Evolutionary conservation across 30 jellyfish, hydroid and myxozoan species (phyloP).

Genomic region (Hydractinia echinata): DNA sequence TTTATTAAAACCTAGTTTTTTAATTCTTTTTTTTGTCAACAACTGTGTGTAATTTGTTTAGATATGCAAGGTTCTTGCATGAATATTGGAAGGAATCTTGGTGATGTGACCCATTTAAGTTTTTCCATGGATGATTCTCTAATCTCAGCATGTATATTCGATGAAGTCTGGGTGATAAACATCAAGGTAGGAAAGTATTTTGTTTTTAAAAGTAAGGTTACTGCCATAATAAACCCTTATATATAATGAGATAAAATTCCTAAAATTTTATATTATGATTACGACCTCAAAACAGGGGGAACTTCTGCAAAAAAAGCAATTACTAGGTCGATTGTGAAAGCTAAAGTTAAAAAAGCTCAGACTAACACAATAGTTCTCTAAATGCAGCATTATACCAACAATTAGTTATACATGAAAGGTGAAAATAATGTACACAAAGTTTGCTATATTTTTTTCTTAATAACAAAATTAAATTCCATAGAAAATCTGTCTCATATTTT

Average conservation of each 20-base stretch:
- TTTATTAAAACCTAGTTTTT: no score
- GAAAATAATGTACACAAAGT: neutral
- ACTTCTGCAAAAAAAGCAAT: no score
- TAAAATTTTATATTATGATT: neutral
- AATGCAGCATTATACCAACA: neutral
- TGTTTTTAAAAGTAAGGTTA: neutral
- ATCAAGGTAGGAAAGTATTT: slow-evolving; percentile 39
- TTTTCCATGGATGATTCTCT: slow-evolving; percentile 49
- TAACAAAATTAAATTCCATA: neutral
- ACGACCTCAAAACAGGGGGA: no score
- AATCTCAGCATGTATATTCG: slow-evolving; percentile 60
- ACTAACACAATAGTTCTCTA: neutral
- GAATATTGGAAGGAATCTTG: slow-evolving; percentile 7
- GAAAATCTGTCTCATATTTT: neutral
- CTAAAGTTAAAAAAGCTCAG: neutral
- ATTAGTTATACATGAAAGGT: neutral
- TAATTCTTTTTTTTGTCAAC: no score
- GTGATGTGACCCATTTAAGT: slow-evolving; percentile 1
- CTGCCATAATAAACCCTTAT: neutral
- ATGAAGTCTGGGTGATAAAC: slow-evolving; percentile 81
- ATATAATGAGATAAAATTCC: neutral
- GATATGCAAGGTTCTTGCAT: neutral
- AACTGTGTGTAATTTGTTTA: neutral
- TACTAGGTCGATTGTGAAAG: no score
- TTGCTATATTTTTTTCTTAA: neutral